Evolutionary conservation across 2,888 invertebrate species (phyloP).

Genomic region (Himalopsyche tibetana): DNA sequence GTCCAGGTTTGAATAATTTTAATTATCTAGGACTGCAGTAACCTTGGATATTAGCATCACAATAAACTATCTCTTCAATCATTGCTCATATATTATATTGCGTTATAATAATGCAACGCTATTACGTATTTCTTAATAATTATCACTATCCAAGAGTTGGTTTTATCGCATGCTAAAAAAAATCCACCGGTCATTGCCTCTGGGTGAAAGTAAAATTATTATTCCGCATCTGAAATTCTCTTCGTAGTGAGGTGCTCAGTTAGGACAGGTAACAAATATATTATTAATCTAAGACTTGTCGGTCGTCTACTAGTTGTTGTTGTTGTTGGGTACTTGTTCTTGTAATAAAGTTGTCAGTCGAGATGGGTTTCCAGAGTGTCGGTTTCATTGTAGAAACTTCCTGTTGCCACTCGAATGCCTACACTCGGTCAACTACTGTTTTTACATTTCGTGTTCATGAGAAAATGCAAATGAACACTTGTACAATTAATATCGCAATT

Average conservation of each 20-base stretch:
- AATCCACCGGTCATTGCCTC: slow-evolving; percentile 21
- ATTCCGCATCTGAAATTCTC: not conserved
- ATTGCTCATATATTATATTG: no score
- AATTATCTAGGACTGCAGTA: no score
- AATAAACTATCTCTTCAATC: no score
- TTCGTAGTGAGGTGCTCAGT: not conserved
- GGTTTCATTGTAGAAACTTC: slow-evolving; percentile 11
- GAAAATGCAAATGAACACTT: slow-evolving; percentile 5
- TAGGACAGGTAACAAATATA: no score
- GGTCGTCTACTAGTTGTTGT: no score
- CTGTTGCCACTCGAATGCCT: slow-evolving; percentile 5
- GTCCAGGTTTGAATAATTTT: no score
- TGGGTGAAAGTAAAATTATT: slow-evolving; percentile 2
- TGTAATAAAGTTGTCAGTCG: slow-evolving; percentile 1
- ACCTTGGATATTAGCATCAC: no score
- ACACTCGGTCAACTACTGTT: slow-evolving; percentile 13
- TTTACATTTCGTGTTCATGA: slow-evolving; percentile 8
- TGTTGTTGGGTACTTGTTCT: no score
- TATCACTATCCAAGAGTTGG: no score
- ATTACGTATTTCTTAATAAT: no score
- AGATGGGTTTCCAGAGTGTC: slow-evolving; percentile 29
- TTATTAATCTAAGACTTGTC: no score
- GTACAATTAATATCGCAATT: not conserved
- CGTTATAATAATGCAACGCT: no score
- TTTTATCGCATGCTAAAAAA: not conserved